Evolutionary conservation across 2,888 invertebrate species (phyloP).

Genomic region (Eucera pruinosa): DNA sequence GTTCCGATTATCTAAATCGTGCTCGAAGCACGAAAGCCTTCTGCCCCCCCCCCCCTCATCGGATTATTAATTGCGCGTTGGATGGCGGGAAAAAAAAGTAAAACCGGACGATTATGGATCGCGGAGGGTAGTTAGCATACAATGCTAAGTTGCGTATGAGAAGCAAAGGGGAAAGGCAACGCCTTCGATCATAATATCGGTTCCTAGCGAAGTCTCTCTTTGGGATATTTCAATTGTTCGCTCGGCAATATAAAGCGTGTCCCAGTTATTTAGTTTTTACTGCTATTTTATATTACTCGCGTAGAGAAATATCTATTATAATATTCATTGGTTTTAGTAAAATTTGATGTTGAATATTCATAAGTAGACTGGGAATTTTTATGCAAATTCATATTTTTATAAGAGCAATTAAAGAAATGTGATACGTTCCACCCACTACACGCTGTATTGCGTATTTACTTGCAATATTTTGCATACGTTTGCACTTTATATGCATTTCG

Average conservation of each 20-base stretch:
- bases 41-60: too few species aligned
- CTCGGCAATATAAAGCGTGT: not conserved
- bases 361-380: too few species aligned
- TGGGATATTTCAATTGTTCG: conserved; percentile 4
- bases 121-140: conserved; percentile 22
- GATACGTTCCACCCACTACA: too few species aligned
- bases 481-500: too few species aligned
- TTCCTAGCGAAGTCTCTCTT: not conserved
- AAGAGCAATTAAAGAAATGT: too few species aligned
- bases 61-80: conserved; percentile 15
- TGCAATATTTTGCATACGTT: too few species aligned
- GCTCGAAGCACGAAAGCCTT: not conserved
- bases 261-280: not conserved
- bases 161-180: conserved; percentile 1
- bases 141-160: conserved; percentile 1
- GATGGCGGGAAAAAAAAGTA: conserved; percentile 5
- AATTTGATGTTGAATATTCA: not conserved
- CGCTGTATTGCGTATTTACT: too few species aligned
- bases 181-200: conserved; percentile 16
- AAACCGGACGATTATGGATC: conserved; percentile 3
- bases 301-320: too few species aligned
- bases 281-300: not conserved
- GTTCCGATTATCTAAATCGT: not conserved
- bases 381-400: too few species aligned
- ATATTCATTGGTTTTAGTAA: not conserved